Evolutionary conservation across 2,113 vertebrate genomes (phyloP).

Genomic region (Actenoides lindsayi): DNA sequence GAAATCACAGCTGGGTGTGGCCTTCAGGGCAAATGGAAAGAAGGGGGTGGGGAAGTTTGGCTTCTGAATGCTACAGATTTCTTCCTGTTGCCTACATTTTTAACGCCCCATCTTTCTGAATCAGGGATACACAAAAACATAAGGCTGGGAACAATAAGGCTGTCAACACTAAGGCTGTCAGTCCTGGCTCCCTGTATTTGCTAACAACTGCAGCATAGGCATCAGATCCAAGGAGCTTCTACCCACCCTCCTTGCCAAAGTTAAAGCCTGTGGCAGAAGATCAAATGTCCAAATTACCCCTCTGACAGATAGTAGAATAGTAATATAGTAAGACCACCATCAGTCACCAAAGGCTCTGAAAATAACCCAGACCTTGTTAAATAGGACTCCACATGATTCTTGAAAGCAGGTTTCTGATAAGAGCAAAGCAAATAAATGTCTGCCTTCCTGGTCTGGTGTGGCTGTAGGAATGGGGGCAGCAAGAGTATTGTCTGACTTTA

Average conservation of each 20-base stretch:
- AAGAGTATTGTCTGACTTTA: not conserved
- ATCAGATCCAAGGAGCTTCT: not conserved
- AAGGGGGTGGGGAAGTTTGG: not conserved
- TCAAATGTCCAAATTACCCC: not conserved
- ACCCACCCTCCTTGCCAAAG: not conserved
- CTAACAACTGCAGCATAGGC: not conserved
- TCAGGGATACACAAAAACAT: not conserved
- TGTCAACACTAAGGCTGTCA: not conserved
- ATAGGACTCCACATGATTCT: not conserved
- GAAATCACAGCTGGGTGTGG: not conserved
- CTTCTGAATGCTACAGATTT: not conserved
- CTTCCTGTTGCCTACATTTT: not conserved
- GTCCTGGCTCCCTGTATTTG: not conserved
- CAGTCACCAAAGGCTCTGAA: not conserved
- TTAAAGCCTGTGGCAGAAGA: not conserved
- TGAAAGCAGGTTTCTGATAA: not conserved
- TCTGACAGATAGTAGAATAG: not conserved
- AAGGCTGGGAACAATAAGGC: not conserved
- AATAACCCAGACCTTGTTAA: not conserved
- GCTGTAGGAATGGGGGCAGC: not conserved
- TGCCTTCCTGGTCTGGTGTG: not conserved
- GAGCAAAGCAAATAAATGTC: not conserved
- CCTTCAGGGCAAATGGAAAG: not conserved
- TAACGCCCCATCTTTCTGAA: not conserved
- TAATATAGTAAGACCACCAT: not conserved